Conservation (phyloP, 2,797 vertebrate genomes). For the Pangasius macronema region DNA sequence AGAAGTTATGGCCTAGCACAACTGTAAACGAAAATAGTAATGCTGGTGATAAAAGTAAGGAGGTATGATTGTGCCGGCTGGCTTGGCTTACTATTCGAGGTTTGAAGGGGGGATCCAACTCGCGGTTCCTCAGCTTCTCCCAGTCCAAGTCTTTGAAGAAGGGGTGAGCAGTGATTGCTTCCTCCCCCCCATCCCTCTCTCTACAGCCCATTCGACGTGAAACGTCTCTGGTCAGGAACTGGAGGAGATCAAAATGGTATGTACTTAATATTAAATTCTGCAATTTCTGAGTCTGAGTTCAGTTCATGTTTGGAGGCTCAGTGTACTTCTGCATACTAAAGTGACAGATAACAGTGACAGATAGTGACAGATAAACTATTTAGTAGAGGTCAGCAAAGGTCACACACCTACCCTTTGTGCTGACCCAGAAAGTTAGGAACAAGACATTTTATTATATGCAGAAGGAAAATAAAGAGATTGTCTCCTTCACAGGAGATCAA, state of each 20-base stretch:
- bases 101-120: slow-evolving; percentile 90
- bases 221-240: slow-evolving; percentile 95
- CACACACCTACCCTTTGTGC: slow-evolving; percentile 5
- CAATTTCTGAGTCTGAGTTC: background rate
- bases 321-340: background rate
- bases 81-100: slow-evolving; percentile 90
- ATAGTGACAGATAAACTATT: background rate
- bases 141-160: slow-evolving; percentile 91
- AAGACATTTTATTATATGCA: slow-evolving; percentile 7
- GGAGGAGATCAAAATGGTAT: slow-evolving; percentile 13
- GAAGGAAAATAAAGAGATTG: background rate
- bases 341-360: background rate
- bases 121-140: slow-evolving; percentile 86
- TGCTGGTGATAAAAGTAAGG: background rate
- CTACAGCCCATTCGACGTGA: slow-evolving; percentile 86
- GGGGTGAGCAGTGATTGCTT: slow-evolving; percentile 80
- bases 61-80: background rate
- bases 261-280: background rate
- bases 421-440: background rate
- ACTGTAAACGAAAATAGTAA: background rate
- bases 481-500: slow-evolving; percentile 5
- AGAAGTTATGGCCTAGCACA: background rate
- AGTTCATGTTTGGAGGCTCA: background rate
- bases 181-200: slow-evolving; percentile 81
- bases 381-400: background rate